Conservation (phyloP, 64 coral and sea anemone species). For the Montipora efflorescens region DNA sequence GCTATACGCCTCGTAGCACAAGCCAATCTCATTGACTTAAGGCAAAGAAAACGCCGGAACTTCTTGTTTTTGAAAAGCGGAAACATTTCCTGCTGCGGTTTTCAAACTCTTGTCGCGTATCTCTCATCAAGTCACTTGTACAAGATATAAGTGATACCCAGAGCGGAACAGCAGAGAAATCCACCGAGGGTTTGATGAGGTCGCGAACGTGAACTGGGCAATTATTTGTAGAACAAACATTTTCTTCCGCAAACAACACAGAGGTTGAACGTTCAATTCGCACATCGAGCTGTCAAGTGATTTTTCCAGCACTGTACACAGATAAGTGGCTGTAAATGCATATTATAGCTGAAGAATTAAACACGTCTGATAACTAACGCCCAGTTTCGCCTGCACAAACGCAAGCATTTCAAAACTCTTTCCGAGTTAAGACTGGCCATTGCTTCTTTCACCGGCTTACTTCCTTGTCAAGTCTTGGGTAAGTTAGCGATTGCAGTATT, state of each 20-base stretch:
- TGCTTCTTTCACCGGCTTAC: neutral
- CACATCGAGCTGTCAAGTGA: conserved; percentile 55
- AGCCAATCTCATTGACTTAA: conserved; percentile 34
- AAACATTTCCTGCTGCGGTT: conserved; percentile 37
- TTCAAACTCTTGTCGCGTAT: neutral
- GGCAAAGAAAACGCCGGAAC: conserved; percentile 23
- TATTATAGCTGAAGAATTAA: neutral
- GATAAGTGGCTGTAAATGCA: conserved; percentile 45
- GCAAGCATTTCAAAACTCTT: neutral
- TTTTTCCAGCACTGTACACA: conserved; percentile 32
- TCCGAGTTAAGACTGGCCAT: neutral
- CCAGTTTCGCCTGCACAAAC: neutral
- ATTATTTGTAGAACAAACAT: neutral
- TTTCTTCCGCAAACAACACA: neutral
- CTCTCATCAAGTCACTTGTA: neutral
- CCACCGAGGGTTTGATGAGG: neutral
- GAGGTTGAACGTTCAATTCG: conserved; percentile 30
- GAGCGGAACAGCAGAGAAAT: too few species aligned
- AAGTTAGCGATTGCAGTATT: neutral
- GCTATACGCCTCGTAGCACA: conserved; percentile 28
- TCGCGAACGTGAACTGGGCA: neutral
- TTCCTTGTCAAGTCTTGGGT: neutral
- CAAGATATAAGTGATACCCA: neutral
- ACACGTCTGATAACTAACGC: neutral
- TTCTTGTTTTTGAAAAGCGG: conserved; percentile 41